Evolutionary conservation across 2,113 vertebrate genomes (phyloP).

Genomic region (Nycticebus coucang): DNA sequence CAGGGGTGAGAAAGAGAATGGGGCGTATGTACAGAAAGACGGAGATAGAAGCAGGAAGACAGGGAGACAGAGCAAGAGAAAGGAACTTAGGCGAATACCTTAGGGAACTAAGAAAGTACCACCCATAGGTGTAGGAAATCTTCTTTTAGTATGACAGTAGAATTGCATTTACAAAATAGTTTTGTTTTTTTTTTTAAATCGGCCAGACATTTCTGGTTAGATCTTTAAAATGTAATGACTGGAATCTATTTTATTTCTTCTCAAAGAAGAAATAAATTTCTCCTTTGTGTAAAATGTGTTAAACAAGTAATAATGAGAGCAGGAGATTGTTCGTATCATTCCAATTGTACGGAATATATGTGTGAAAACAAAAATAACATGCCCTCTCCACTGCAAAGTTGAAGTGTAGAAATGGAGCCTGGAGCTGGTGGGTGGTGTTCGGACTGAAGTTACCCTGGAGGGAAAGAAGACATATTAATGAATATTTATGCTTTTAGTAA

Average conservation of each 20-base stretch:
- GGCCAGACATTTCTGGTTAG: neutral
- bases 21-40: neutral
- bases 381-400: conserved; percentile 53
- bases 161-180: neutral
- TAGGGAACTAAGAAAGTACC: neutral
- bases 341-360: neutral
- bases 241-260: neutral
- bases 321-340: conserved; percentile 44
- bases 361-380: conserved; percentile 1
- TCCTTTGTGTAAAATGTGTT: neutral
- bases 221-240: neutral
- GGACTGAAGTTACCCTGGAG: conserved; percentile 62
- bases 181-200: neutral
- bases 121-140: neutral
- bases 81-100: neutral
- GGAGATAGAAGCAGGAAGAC: neutral
- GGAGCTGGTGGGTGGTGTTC: conserved; percentile 23
- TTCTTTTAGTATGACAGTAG: neutral
- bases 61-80: no score
- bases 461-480: conserved; percentile 75
- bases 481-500: conserved; percentile 69
- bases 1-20: neutral
- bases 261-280: neutral
- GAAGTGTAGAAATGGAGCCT: conserved; percentile 67
- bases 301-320: neutral